phyloP scores from a whole-genome alignment of 1,140 invertebrate genomes.

The Cotesia glomerata region DNA sequence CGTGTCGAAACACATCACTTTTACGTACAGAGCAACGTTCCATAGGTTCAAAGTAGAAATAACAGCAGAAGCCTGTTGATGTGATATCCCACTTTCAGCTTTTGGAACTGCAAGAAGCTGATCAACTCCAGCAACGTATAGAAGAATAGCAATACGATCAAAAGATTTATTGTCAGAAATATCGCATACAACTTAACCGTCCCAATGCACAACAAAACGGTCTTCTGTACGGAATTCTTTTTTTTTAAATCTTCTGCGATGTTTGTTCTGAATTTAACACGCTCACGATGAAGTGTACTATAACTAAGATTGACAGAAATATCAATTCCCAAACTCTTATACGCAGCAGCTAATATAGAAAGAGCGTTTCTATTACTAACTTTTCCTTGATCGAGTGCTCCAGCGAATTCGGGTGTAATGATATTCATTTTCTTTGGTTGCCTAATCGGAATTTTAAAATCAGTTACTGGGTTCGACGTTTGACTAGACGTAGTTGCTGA shows the following conservation, averaged over 20 bases:
- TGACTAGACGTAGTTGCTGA: conserved; percentile 15
- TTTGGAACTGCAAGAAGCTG: conserved; percentile 45
- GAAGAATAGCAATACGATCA: conserved; percentile 43
- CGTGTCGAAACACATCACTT: conserved; percentile 36
- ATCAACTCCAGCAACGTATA: conserved; percentile 33
- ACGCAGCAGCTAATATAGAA: conserved; percentile 36
- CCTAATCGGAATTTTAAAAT: neutral
- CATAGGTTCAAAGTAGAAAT: conserved; percentile 28
- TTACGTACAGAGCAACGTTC: conserved; percentile 24
- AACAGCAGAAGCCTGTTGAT: conserved; percentile 37
- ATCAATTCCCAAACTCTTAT: conserved; percentile 35
- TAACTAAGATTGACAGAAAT: neutral
- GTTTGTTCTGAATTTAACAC: neutral
- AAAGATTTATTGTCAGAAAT: conserved; percentile 39
- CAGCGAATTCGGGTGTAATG: conserved; percentile 29
- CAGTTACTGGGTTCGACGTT: neutral
- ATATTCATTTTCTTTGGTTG: conserved; percentile 29
- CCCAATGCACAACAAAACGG: conserved; percentile 20
- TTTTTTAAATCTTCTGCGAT: conserved; percentile 36
- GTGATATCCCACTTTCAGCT: conserved; percentile 35
- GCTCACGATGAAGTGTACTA: neutral
- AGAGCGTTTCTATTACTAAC: conserved; percentile 40
- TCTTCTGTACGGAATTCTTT: conserved; percentile 23
- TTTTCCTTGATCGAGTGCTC: conserved; percentile 41
- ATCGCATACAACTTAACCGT: conserved; percentile 34